These are phyloP conservation scores for Tethya wilhelma DNA, from an alignment of 37 sponge, comb jelly and placozoan species.

Conservation along the genomic window DNA sequence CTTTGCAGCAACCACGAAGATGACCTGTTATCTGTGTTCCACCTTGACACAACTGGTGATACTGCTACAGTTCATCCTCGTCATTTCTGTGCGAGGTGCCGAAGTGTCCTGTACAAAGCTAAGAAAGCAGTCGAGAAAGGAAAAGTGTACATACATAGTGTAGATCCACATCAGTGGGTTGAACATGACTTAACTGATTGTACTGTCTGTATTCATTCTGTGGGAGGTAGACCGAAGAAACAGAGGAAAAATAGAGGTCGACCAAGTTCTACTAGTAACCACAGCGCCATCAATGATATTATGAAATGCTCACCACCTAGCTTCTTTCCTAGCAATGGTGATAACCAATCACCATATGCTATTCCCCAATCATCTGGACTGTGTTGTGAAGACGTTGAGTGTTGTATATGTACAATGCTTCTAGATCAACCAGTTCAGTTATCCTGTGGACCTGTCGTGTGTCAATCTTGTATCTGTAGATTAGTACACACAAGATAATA, in stretches of 20 bases:
- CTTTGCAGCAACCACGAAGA: neutral
- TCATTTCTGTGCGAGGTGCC: neutral
- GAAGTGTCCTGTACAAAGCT: neutral
- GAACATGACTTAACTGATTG: neutral
- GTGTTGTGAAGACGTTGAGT: neutral
- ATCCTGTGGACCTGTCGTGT: neutral
- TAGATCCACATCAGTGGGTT: neutral
- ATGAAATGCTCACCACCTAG: neutral
- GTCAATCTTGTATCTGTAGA: neutral
- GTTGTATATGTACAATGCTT: neutral
- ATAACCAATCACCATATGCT: neutral
- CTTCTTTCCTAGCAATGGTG: neutral
- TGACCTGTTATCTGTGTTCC: neutral
- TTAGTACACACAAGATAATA: neutral
- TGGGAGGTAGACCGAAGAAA: neutral
- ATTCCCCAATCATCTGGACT: neutral
- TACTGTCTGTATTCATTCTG: neutral
- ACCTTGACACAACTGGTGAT: neutral
- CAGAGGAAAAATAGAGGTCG: neutral
- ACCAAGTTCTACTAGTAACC: neutral
- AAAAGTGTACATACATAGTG: neutral
- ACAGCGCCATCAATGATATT: neutral
- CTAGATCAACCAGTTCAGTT: neutral
- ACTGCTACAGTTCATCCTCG: neutral
- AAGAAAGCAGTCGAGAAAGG: neutral